phyloP scores from a whole-genome alignment of 1,140 invertebrate genomes.

The Cataglyphis hispanica region DNA sequence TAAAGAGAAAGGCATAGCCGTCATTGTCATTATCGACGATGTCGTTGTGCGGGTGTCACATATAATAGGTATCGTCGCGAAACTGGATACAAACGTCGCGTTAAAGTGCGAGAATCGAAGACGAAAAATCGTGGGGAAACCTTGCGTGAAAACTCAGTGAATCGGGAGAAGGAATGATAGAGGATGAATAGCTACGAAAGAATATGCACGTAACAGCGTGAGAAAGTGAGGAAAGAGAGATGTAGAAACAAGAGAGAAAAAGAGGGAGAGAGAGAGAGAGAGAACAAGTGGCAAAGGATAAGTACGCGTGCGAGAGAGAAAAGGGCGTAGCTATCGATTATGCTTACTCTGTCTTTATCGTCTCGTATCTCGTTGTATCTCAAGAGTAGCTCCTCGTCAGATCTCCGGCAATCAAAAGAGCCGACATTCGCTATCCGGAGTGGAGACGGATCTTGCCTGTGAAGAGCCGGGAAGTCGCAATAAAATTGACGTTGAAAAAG shows the following conservation, averaged over 20 bases:
- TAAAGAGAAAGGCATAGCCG: slow-evolving; percentile 52
- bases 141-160: slow-evolving; percentile 46
- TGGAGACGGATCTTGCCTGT: slow-evolving; percentile 45
- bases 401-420: slow-evolving; percentile 62
- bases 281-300: neutral
- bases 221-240: slow-evolving; percentile 7
- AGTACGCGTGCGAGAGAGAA: slow-evolving; percentile 20
- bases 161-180: slow-evolving; percentile 24
- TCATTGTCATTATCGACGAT: slow-evolving; percentile 63
- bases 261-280: slow-evolving; percentile 25
- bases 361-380: slow-evolving; percentile 44
- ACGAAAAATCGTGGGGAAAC: slow-evolving; percentile 45
- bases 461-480: slow-evolving; percentile 61
- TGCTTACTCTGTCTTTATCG: slow-evolving; percentile 58
- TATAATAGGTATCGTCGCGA: slow-evolving; percentile 62
- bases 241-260: neutral
- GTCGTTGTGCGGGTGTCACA: slow-evolving; percentile 52
- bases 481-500: slow-evolving; percentile 76
- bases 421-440: slow-evolving; percentile 58
- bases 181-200: slow-evolving; percentile 26
- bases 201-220: neutral
- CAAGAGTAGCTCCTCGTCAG: slow-evolving; percentile 31
- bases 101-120: slow-evolving; percentile 71
- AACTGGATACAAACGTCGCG: slow-evolving; percentile 61
- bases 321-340: slow-evolving; percentile 56